A percentile compares a stretch with the other conserved stretches of the same genome.
Evolutionary conservation across 2,888 invertebrate species (phyloP).

Genomic region (Belgica antarctica): DNA sequence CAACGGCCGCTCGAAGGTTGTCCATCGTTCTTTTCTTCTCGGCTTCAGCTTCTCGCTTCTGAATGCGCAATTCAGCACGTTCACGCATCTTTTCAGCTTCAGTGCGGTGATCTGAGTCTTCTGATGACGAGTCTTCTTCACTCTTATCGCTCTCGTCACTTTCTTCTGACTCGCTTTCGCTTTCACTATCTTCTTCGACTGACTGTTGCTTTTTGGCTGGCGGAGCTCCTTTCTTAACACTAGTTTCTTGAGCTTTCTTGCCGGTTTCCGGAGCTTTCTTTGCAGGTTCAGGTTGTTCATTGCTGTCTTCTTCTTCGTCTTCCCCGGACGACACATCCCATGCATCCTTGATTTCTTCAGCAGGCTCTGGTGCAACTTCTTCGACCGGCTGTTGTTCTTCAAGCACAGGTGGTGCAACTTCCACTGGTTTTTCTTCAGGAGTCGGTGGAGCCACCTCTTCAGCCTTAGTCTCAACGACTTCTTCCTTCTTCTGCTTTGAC

Average conservation of each 20-base stretch:
- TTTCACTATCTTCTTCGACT: conserved; percentile 51
- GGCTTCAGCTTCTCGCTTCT: conserved; percentile 67
- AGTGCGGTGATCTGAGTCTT: conserved; percentile 48
- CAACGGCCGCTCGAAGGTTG: conserved; percentile 87
- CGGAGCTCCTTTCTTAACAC: conserved; percentile 7
- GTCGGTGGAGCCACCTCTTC: conserved; percentile 42
- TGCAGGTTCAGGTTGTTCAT: conserved; percentile 46
- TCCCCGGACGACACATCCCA: conserved; percentile 78
- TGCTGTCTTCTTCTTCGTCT: conserved; percentile 59
- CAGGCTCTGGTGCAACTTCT: conserved; percentile 50
- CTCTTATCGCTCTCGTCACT: conserved; percentile 61
- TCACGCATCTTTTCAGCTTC: conserved; percentile 75
- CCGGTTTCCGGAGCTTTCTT: conserved; percentile 26
- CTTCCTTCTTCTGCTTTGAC: conserved; percentile 63
- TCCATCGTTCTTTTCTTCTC: conserved; percentile 67
- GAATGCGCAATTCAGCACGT: conserved; percentile 69
- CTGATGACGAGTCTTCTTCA: conserved; percentile 50
- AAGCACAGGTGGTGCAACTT: conserved; percentile 47
- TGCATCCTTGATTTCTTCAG: conserved; percentile 72
- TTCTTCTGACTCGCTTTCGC: conserved; percentile 56
- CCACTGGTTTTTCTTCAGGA: conserved; percentile 45
- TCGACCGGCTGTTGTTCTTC: conserved; percentile 49
- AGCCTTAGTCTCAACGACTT: conserved; percentile 12
- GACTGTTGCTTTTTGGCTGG: conserved; percentile 48
- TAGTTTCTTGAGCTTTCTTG: background rate